Base-by-base conservation (phyloP, 2,888 invertebrate species). In the Tigriopus californicus region DNA sequence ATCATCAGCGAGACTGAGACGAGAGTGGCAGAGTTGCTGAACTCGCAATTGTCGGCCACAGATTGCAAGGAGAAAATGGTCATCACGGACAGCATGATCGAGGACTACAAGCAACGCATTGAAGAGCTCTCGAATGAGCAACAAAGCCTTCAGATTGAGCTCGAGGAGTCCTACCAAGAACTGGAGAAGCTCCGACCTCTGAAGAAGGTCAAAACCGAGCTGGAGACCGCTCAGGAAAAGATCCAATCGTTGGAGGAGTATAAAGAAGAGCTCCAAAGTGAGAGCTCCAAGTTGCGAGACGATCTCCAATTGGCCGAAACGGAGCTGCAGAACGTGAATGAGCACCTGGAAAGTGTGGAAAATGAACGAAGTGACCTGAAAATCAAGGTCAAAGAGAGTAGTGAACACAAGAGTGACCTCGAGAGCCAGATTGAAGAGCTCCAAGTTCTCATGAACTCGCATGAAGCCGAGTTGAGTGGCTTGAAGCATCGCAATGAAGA, bases 161-260 rank as follows among this genome's bases (percentile, higher is more conserved):
- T 33, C 4, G 33, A 33, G 33, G 33, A 33, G 33, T 33, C 33
- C 33, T 33, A 33, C 33, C 3, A 33, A 8, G 33, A 33, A 8
- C 33, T 33, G 4, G 33, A 33, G 33, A 33, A 33, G 8, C 33
- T 33, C 33, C 33, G 33, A 33, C 33, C 33, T 8, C 8, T 33
- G 33, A 33, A 33, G 20, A 51, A n/a, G 13, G 51, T 22, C 18
- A 15, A 22, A 24, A 11, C 18, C 3, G 18, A 51, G 51, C 51
- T 20, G 12, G 58, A 63, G 15, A 51, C 61, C 12, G 61, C 46
- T 49, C 49, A 60, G n/a, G 54, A 60, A 58, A 57, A 61, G 51
- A 40, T n/a, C 49, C 22, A 41, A 54, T 41, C 61, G 49, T 75
- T 22, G 76, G 77, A 62, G 74, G 73, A 75, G 73, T 56, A 67